Percentiles rank a stretch among this genome's conserved stretches.
phyloP scores from a whole-genome alignment of 2,888 invertebrate genomes.

The Panorpa germanica region DNA sequence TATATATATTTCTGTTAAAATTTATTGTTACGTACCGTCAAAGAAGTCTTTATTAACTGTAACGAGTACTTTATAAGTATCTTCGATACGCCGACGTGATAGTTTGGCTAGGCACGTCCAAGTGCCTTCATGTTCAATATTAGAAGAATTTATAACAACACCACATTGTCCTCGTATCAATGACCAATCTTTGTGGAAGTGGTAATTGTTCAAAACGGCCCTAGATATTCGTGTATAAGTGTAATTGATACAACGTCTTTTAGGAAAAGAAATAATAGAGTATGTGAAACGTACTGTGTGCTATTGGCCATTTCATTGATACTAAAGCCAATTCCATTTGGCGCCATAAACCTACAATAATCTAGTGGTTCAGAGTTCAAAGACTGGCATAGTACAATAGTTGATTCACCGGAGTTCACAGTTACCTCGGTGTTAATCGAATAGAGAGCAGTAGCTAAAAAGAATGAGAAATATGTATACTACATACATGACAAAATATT shows the following conservation, averaged over 20 bases:
- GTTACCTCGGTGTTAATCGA: conserved; percentile 14
- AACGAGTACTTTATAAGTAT: too few relatives aligned
- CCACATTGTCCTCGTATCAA: conserved; percentile 28
- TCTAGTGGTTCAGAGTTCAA: conserved; percentile 24
- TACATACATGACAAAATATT: conserved; percentile 9
- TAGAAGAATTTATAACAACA: conserved; percentile 22
- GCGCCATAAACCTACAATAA: conserved; percentile 29
- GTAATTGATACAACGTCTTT: conserved; percentile 5
- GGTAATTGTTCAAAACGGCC: conserved; percentile 23
- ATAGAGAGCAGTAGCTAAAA: too few relatives aligned
- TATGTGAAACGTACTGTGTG: background rate
- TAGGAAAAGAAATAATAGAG: background rate
- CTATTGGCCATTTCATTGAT: conserved; percentile 19
- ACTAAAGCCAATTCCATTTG: conserved; percentile 23
- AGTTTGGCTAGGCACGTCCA: conserved; percentile 27
- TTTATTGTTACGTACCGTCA: too few relatives aligned
- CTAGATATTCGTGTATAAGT: conserved; percentile 17
- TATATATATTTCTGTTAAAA: too few relatives aligned
- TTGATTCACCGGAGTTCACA: conserved; percentile 16
- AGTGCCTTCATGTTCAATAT: conserved; percentile 23
- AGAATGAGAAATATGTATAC: background rate
- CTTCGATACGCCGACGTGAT: conserved; percentile 6
- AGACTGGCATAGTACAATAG: too few relatives aligned
- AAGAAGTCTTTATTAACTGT: too few relatives aligned
- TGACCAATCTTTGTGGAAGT: conserved; percentile 23